These are phyloP conservation scores for Machaerirhynchus nigripectus DNA, from an alignment of 2,113 vertebrate species.

Conservation along the genomic window DNA sequence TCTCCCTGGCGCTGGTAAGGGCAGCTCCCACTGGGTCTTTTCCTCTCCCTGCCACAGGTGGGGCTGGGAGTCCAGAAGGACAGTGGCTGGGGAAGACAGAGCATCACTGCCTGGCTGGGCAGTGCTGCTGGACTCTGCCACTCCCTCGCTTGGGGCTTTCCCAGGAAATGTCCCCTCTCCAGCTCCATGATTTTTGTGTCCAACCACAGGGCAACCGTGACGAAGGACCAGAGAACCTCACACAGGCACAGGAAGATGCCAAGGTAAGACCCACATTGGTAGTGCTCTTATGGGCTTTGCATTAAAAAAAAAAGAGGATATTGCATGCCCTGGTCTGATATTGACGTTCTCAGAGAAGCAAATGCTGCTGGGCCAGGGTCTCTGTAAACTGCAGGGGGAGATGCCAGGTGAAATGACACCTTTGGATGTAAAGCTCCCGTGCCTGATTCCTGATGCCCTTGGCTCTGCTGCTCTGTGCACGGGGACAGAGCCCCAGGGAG, in stretches of 20 bases:
- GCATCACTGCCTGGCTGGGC: neutral
- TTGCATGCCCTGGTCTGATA: neutral
- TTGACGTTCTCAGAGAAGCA: neutral
- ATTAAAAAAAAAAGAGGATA: neutral
- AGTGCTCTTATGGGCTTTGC: neutral
- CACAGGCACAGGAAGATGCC: conserved; percentile 82
- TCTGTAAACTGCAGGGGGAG: neutral
- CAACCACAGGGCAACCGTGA: conserved; percentile 86
- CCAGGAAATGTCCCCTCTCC: neutral
- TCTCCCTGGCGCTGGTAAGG: conserved; percentile 90
- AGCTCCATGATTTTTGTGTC: neutral
- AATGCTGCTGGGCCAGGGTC: neutral
- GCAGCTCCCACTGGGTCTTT: neutral
- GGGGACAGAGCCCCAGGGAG: neutral
- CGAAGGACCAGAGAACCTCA: conserved; percentile 79
- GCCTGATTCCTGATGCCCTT: neutral
- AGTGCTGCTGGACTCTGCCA: neutral
- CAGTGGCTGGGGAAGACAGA: neutral
- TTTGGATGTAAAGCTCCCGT: neutral
- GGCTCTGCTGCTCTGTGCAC: rapidly evolving
- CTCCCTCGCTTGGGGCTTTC: neutral
- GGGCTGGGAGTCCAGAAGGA: neutral
- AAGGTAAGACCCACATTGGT: conserved; percentile 72
- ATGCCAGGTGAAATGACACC: neutral
- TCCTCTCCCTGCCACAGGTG: neutral